Percentiles rank a stretch among this genome's conserved stretches.
Evolutionary conservation across 2,797 vertebrate species (phyloP).

Genomic region (Silurus lanzhouensis): DNA sequence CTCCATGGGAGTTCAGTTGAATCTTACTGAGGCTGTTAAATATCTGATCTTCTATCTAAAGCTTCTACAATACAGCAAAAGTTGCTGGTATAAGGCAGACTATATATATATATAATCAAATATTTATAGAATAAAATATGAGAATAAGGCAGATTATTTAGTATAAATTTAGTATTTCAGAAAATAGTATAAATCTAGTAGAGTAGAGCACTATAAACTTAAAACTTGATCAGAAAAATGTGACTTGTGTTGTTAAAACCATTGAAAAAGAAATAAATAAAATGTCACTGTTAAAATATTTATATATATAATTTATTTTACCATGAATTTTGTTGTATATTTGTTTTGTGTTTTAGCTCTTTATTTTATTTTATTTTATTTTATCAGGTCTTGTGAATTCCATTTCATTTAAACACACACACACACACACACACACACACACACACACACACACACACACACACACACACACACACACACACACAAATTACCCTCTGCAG

Average conservation of each 20-base stretch:
- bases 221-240: not conserved
- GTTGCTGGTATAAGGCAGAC: not conserved
- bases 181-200: not conserved
- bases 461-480: not conserved
- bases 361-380: not conserved
- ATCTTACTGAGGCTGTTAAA: not conserved
- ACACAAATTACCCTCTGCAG: constrained; percentile 31
- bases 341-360: constrained; percentile 9
- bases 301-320: not conserved
- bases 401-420: not conserved
- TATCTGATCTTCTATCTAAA: not conserved
- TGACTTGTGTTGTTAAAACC: not conserved
- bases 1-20: not conserved
- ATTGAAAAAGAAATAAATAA: no score
- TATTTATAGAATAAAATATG: not conserved
- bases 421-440: not conserved
- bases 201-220: not conserved
- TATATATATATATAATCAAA: no score
- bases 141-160: not conserved
- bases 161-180: not conserved
- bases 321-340: not conserved
- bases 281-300: no score
- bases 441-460: not conserved
- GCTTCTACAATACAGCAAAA: not conserved
- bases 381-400: constrained; percentile 14